phyloP scores from a whole-genome alignment of 2,888 invertebrate species.

The Thymelicus lineola region DNA sequence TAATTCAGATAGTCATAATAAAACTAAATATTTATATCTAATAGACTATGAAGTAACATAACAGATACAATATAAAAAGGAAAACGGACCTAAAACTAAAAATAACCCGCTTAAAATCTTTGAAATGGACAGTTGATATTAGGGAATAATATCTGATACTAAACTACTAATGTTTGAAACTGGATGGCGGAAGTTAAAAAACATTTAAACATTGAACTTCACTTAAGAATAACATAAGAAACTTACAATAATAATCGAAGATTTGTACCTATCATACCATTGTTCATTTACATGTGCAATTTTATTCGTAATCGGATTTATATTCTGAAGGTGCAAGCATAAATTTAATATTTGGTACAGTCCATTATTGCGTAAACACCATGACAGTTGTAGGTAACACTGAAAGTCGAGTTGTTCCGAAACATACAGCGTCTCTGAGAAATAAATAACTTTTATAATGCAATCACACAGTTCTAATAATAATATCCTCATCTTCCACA shows the following conservation, averaged over 20 bases:
- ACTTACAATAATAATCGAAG: slow-evolving; percentile 36
- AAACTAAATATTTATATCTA: slow-evolving; percentile 36
- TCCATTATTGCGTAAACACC: slow-evolving; percentile 29
- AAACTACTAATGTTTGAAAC: slow-evolving; percentile 27
- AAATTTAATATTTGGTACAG: slow-evolving; percentile 35
- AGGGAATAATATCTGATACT: slow-evolving; percentile 30
- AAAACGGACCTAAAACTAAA: slow-evolving; percentile 60
- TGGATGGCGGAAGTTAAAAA: slow-evolving; percentile 18
- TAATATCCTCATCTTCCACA: slow-evolving; percentile 77
- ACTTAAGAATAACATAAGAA: slow-evolving; percentile 26
- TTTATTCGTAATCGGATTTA: slow-evolving; percentile 42
- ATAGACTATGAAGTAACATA: slow-evolving; percentile 48
- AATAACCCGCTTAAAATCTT: slow-evolving; percentile 63
- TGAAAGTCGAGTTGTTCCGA: slow-evolving; percentile 53
- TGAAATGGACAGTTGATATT: slow-evolving; percentile 59
- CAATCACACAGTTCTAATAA: slow-evolving; percentile 84
- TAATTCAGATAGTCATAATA: slow-evolving; percentile 20
- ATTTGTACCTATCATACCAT: slow-evolving; percentile 44
- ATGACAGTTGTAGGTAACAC: slow-evolving; percentile 37
- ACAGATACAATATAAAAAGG: slow-evolving; percentile 71
- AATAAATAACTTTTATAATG: slow-evolving; percentile 77
- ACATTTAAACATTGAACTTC: slow-evolving; percentile 20
- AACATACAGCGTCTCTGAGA: slow-evolving; percentile 69
- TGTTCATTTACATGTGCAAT: slow-evolving; percentile 42
- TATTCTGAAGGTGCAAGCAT: slow-evolving; percentile 49